Evolutionary conservation across 1,140 invertebrate species (phyloP), one percentile per base, ranked within the genome.

Genomic region (Hydropsyche tenuis): DNA sequence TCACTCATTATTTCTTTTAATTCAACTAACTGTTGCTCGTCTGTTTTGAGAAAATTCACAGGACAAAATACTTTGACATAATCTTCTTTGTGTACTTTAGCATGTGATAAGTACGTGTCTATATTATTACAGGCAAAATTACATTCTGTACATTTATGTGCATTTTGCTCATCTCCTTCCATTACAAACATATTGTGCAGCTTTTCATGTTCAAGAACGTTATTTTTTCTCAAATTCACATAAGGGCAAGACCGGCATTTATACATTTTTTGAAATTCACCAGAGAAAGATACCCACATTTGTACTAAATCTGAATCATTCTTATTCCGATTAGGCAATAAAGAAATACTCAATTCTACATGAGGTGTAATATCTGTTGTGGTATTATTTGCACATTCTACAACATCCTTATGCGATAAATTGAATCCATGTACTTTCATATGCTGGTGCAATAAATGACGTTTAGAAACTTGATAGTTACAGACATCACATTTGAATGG

Each of bases 211-310:
- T 94, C 92, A n/a, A 89, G 88, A 30, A 96, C 91, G 80, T 94
- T 94, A 37, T 90, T 89, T 83, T 92, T 90, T 37, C 91, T 83
- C 7, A 89, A 84, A 79, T 94, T 94, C 0, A 94, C 90, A 81
- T 94, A 93, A 0, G 94, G 94, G 81, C 94, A 96, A 79, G 89
- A 91, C 30, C 91, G 86, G 80, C 94, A 96, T 79, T 94, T 94
- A 78, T 92, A 91, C 89, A 96, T 93, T 82, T 95, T 95, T 9
- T 89, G 88, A 72, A 94, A 90, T 11, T 89, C 88, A 18, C 90
- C 90, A 74, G 88, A 87, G 5, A 87, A 87, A 0, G 90, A 90
- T 0, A 93, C 91, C 90, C 91, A 93, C 0, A 93, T 91, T 48
- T 90, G 84, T 0, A 91, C 90, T 79, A 88, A 85, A 80, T 89